These are phyloP conservation scores for Nebria salina DNA, from an alignment of 2,888 invertebrate species.

Conservation along the genomic window DNA sequence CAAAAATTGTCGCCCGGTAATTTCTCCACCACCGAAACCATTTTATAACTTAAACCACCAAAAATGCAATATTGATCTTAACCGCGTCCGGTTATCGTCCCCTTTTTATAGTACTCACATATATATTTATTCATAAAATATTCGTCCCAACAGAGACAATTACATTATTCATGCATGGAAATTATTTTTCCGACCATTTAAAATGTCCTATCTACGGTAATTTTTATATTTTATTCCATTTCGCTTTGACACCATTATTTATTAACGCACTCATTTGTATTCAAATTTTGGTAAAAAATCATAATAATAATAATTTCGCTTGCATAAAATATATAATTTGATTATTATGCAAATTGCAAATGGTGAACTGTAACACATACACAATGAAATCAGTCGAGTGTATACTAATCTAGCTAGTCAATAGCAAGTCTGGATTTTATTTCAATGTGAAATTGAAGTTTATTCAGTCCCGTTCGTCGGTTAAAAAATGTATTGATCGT, in stretches of 20 bases:
- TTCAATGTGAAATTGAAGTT: constrained; percentile 46
- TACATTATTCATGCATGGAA: not conserved
- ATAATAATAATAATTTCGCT: not conserved
- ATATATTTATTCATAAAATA: not conserved
- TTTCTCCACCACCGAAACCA: too few species aligned
- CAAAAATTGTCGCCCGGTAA: too few species aligned
- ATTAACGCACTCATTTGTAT: not conserved
- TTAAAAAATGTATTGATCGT: constrained; percentile 46
- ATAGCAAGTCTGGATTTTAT: constrained; percentile 31
- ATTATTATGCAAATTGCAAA: not conserved
- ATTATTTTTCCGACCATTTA: not conserved
- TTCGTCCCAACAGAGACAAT: not conserved
- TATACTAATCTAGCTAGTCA: constrained; percentile 4
- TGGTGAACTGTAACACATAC: not conserved
- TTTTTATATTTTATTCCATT: not conserved
- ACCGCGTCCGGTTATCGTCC: too few species aligned
- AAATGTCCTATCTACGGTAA: not conserved
- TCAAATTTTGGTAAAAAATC: not conserved
- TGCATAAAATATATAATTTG: not conserved
- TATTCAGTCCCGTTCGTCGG: constrained; percentile 38
- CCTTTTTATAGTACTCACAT: too few species aligned
- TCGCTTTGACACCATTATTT: not conserved
- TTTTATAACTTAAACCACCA: too few species aligned
- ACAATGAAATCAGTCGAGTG: constrained; percentile 8
- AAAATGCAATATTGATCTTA: too few species aligned